Evolutionary conservation across 2,797 vertebrate genomes (phyloP).

Genomic region (Semaprochilodus insignis): DNA sequence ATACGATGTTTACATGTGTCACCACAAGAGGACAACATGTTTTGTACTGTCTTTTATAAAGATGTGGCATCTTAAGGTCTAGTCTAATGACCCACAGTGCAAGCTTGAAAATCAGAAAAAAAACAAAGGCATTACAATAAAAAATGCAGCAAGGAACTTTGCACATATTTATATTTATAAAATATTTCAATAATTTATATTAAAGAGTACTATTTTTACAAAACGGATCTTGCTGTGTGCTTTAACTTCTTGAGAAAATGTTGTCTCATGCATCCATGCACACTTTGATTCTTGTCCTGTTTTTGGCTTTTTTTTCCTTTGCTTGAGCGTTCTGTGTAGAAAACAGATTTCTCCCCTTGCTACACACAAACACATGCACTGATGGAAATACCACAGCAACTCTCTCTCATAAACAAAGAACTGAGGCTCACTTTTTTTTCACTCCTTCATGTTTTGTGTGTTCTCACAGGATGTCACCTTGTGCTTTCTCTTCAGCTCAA

Average conservation of each 20-base stretch:
- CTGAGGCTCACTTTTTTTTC: slow-evolving; percentile 41
- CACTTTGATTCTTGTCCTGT: background rate
- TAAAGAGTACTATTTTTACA: slow-evolving; percentile 99
- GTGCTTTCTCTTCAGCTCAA: slow-evolving; percentile 46
- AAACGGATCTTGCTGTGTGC: slow-evolving; percentile 81
- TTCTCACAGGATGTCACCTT: slow-evolving; percentile 48
- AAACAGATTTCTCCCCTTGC: slow-evolving; percentile 13
- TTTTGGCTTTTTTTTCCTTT: background rate
- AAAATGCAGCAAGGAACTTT: slow-evolving; percentile 87
- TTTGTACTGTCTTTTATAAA: slow-evolving; percentile 95
- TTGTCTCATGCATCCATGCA: slow-evolving; percentile 22
- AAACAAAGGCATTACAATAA: slow-evolving; percentile 80
- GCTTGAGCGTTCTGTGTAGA: slow-evolving; percentile 28
- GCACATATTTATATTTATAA: slow-evolving; percentile 99
- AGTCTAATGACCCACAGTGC: slow-evolving; percentile 90
- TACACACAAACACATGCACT: slow-evolving; percentile 11
- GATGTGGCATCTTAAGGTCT: slow-evolving; percentile 85
- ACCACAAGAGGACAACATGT: slow-evolving; percentile 72
- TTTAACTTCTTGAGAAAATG: slow-evolving; percentile 59
- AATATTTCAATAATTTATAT: slow-evolving; percentile 99
- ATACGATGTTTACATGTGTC: slow-evolving; percentile 83
- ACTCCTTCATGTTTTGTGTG: slow-evolving; percentile 13
- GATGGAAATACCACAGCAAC: slow-evolving; percentile 41
- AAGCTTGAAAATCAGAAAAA: slow-evolving; percentile 92
- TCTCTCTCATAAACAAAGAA: slow-evolving; percentile 49